Conservation (phyloP, 1,140 invertebrate genomes). For the Drosophila kurseongensis region DNA sequence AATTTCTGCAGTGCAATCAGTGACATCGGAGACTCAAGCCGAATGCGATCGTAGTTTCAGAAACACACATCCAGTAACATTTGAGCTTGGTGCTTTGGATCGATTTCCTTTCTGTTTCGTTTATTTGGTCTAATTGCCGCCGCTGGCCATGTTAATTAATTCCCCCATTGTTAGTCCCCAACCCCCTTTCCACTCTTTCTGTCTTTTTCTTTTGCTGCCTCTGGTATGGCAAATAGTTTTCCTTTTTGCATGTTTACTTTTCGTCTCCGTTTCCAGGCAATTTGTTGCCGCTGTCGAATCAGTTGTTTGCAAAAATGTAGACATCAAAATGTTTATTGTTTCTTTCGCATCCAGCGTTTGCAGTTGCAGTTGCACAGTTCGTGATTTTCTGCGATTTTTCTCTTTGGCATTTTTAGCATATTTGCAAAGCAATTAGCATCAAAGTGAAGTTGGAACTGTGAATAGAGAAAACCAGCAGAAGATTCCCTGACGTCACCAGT, state of each 20-base stretch:
- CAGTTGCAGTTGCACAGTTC: constrained; percentile 52
- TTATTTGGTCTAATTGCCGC: constrained; percentile 51
- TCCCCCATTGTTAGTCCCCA: constrained; percentile 10
- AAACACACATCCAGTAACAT: constrained; percentile 10
- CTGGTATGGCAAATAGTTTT: constrained; percentile 37
- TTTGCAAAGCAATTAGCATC: constrained; percentile 66
- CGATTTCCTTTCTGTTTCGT: constrained; percentile 39
- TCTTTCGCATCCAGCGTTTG: constrained; percentile 24
- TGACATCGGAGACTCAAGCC: constrained; percentile 8
- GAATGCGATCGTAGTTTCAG: constrained; percentile 8
- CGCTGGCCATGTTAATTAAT: constrained; percentile 61
- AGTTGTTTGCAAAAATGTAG: constrained; percentile 34
- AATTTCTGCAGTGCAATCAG: constrained; percentile 2
- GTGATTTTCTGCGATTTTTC: constrained; percentile 71
- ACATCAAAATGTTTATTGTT: constrained; percentile 45
- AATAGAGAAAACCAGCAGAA: constrained; percentile 46
- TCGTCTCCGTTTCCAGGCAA: constrained; percentile 48
- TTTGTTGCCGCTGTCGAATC: constrained; percentile 28
- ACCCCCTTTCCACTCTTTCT: too few relatives aligned
- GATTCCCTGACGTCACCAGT: constrained; percentile 48
- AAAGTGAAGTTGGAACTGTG: constrained; percentile 27
- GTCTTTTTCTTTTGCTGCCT: not conserved
- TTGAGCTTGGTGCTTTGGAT: constrained; percentile 6
- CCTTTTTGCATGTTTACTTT: constrained; percentile 56
- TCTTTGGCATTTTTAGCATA: constrained; percentile 54